Percentiles rank a stretch among this genome's conserved stretches.
Evolutionary conservation across 2,797 vertebrate species (phyloP).

Genomic region (Saxicola maurus): DNA sequence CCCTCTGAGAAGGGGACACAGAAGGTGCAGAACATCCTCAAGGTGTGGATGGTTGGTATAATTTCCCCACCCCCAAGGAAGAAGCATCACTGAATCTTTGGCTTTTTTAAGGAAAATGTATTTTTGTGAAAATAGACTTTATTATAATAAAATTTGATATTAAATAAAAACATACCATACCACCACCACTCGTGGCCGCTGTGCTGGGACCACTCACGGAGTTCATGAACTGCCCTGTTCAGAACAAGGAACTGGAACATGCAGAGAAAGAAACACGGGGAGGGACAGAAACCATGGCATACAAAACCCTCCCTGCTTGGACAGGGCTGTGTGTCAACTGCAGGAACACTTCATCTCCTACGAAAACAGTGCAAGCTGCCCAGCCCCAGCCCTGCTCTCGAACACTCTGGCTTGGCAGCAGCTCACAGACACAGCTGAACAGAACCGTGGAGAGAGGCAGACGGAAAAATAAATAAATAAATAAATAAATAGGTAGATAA

Average conservation of each 20-base stretch:
- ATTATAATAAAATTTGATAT: slow-evolving; percentile 81
- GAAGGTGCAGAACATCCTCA: background rate
- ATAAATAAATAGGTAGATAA: slow-evolving; percentile 7
- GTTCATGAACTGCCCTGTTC: slow-evolving; percentile 15
- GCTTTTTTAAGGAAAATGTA: slow-evolving; percentile 26
- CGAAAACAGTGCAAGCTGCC: slow-evolving; percentile 43
- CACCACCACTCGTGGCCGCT: slow-evolving; percentile 23
- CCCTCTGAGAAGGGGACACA: background rate
- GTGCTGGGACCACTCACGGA: background rate
- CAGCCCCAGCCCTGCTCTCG: background rate
- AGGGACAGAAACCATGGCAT: slow-evolving; percentile 9
- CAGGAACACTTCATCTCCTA: background rate
- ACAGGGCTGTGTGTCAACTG: background rate
- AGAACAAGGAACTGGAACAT: slow-evolving; percentile 61
- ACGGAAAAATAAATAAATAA: background rate
- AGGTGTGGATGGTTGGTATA: accelerated
- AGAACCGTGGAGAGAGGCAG: slow-evolving; percentile 9
- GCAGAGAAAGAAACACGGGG: slow-evolving; percentile 47
- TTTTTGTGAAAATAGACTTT: slow-evolving; percentile 83
- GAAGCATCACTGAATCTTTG: background rate
- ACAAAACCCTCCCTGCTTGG: background rate
- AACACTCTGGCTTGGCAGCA: background rate
- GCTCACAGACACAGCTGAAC: background rate
- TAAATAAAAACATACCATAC: slow-evolving; percentile 72
- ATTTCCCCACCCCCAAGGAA: background rate